These are phyloP conservation scores for Phylloscopus whistleri DNA, from an alignment of 2,113 vertebrate species.

Conservation along the genomic window DNA sequence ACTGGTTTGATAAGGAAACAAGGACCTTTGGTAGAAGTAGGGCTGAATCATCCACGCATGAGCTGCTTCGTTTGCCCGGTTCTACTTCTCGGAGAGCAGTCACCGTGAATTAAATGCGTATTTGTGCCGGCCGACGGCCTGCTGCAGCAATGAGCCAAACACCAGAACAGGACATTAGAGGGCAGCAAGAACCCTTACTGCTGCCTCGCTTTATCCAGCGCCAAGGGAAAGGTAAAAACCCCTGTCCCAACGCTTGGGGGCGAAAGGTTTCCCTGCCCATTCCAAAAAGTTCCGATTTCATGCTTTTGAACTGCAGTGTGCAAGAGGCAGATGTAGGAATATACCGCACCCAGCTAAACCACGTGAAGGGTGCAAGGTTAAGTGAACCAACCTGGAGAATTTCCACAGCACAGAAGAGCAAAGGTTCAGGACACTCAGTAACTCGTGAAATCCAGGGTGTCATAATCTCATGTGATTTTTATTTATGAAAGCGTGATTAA, in stretches of 20 bases:
- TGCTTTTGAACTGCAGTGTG: neutral
- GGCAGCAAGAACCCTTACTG: neutral
- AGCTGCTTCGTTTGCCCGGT: neutral
- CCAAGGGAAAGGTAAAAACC: neutral
- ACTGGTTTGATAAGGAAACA: neutral
- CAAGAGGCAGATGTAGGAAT: neutral
- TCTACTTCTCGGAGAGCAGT: neutral
- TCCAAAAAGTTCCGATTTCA: neutral
- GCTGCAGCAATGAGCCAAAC: neutral
- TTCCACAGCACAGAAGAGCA: neutral
- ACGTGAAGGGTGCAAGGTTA: neutral
- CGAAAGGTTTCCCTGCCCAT: neutral
- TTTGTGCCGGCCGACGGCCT: accelerated
- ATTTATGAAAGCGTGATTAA: neutral
- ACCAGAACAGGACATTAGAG: neutral
- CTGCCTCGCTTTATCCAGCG: neutral
- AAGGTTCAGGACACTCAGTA: neutral
- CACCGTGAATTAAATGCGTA: accelerated
- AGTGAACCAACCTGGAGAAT: neutral
- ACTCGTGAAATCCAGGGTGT: neutral
- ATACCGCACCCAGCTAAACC: neutral
- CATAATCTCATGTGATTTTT: neutral
- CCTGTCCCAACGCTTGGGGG: accelerated
- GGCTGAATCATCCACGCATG: neutral
- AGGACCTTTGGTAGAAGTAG: neutral